These are phyloP conservation scores for Ranitomeya imitator DNA, from an alignment of 2,113 vertebrate species.

Conservation along the genomic window DNA sequence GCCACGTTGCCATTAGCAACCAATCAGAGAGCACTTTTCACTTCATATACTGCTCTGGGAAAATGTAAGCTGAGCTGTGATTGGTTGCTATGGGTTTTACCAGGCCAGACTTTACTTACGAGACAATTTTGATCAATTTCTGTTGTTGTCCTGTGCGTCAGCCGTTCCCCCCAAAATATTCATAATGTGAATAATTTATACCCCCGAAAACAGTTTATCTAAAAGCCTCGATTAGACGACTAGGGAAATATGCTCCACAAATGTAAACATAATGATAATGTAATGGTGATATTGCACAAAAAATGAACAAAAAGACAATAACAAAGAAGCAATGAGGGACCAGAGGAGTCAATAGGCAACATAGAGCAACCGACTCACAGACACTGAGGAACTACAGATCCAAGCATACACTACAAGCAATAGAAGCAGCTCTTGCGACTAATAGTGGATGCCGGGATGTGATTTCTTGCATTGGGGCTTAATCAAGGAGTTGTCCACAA, in stretches of 20 bases:
- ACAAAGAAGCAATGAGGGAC: not conserved
- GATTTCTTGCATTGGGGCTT: not conserved
- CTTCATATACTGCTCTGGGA: not conserved
- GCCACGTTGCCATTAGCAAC: not conserved
- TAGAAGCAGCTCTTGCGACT: not conserved
- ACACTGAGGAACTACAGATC: not conserved
- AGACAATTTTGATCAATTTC: not conserved
- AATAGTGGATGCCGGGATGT: not conserved
- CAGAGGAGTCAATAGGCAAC: not conserved
- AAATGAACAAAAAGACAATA: not conserved
- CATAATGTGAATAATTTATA: constrained; percentile 9
- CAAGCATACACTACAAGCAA: constrained; percentile 4
- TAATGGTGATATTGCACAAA: constrained; percentile 41
- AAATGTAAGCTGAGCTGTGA: not conserved
- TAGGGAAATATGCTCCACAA: constrained; percentile 17
- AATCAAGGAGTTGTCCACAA: not conserved
- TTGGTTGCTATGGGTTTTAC: not conserved
- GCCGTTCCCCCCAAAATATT: not conserved
- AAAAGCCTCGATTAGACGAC: not conserved
- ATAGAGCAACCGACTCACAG: not conserved
- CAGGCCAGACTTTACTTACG: not conserved
- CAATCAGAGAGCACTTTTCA: not conserved
- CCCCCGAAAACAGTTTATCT: not conserved
- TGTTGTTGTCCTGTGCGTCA: not conserved
- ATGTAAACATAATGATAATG: constrained; percentile 49